Evolutionary conservation across 2,888 invertebrate species (phyloP).

Genomic region (Hemaris fuciformis): DNA sequence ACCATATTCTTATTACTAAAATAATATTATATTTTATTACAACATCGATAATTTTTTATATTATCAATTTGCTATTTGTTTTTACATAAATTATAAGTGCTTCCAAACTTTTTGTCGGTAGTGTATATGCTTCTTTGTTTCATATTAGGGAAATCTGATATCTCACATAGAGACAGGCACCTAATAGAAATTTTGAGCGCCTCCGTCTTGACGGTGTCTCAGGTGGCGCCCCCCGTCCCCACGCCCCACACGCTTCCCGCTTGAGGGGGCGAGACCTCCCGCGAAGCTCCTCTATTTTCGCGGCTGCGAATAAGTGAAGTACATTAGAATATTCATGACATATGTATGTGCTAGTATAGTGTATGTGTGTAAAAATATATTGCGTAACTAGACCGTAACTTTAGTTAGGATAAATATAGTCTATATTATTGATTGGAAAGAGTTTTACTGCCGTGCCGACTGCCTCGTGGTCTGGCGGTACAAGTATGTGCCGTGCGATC

Average conservation of each 20-base stretch:
- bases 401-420: not conserved
- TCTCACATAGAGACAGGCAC: not conserved
- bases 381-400: not conserved
- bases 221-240: slow-evolving; percentile 40
- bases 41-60: no score
- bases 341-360: slow-evolving; percentile 19
- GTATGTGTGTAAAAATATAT: not conserved
- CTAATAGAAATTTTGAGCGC: slow-evolving; percentile 58
- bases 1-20: no score
- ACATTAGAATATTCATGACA: slow-evolving; percentile 12
- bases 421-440: no score
- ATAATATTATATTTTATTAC: no score
- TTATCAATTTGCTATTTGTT: no score
- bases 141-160: not conserved
- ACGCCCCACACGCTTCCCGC: slow-evolving; percentile 10
- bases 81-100: no score
- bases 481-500: no score
- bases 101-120: no score
- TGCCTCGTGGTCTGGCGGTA: no score
- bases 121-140: no score
- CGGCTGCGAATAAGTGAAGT: slow-evolving; percentile 48
- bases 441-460: no score
- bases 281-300: slow-evolving; percentile 49
- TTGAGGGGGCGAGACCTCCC: slow-evolving; percentile 22
- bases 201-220: slow-evolving; percentile 55